These are phyloP conservation scores for Plestiodon gilberti DNA, from an alignment of 2,113 vertebrate genomes.

Conservation along the genomic window DNA sequence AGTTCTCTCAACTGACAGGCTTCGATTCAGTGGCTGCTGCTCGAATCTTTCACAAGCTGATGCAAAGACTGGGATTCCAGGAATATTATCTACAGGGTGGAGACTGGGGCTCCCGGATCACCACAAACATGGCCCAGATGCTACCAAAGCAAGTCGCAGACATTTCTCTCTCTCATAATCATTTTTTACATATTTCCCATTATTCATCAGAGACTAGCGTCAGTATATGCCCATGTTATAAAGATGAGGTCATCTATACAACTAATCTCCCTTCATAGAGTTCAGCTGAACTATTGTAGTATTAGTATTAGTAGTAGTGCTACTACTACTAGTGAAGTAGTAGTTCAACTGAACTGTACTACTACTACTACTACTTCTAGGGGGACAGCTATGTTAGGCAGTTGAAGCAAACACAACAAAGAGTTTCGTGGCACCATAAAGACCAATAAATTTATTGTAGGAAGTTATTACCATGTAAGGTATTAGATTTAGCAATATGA, in stretches of 20 bases:
- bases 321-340: no score
- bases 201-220: not conserved
- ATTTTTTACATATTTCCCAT: not conserved
- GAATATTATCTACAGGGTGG: constrained; percentile 90
- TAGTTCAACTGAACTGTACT: no score
- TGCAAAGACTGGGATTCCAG: constrained; percentile 87
- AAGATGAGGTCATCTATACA: not conserved
- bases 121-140: constrained; percentile 87
- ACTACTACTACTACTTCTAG: no score
- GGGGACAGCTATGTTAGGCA: no score
- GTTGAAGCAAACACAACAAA: no score
- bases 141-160: constrained; percentile 82
- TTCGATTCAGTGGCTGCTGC: constrained; percentile 80
- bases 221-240: no score
- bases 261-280: not conserved
- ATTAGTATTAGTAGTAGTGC: no score
- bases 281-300: not conserved
- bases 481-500: no score
- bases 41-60: constrained; percentile 87
- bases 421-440: no score
- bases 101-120: constrained; percentile 86
- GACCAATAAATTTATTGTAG: no score
- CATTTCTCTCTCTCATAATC: not conserved
- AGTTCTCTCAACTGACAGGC: constrained; percentile 66
- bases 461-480: no score